Evolutionary conservation across 2,113 vertebrate species (phyloP), one percentile per base, ranked within the genome.

Genomic region (Cygnus atratus): DNA sequence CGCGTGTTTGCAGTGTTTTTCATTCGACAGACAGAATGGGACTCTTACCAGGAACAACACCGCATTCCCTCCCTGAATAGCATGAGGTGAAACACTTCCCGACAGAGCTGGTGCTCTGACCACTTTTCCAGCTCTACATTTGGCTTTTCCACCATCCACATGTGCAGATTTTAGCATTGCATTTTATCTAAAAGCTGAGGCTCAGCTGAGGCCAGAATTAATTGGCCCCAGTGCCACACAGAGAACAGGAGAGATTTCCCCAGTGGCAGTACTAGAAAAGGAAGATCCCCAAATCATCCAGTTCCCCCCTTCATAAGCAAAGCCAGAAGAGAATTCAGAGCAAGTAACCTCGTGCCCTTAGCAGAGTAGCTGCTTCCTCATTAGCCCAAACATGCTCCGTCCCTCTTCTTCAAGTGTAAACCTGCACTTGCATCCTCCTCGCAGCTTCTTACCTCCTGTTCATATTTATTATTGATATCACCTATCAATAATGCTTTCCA

Each of bases 401-500:
- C n/a, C 81, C 63, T 84, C 88, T 70, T 59, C 75, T 93, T 67
- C 19, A 66, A 72, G 73, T 39, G 58, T 31, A 92, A 84, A 91
- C 37, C 39, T 74, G 35, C 37, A 37, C 61, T 72, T 5, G 3
- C 43, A 74, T 58, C 54, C 66, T 88, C 54, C 43, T 84, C 16
- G 18, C 71, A 37, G 26, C 31, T 88, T 87, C 80, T 65, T 87
- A 46, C 37, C 71, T 93, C 46, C 52, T 54, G 16, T 48, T 80
- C 70, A 26, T 92, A 93, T 96, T 84, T 65, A 92, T 96, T 95
- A 95, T 93, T 96, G 65, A 95, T 95, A 85, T 62, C 35, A 43
- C 16, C 86, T 93, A 82, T 95, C 95, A 93, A 80, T 92, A 94
- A 91, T 80, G 68, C 67, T 91, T 82, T 88, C 88, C 59, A 35